Conservation (phyloP, 2,113 vertebrate genomes). For the Acrocephalus kingi region DNA sequence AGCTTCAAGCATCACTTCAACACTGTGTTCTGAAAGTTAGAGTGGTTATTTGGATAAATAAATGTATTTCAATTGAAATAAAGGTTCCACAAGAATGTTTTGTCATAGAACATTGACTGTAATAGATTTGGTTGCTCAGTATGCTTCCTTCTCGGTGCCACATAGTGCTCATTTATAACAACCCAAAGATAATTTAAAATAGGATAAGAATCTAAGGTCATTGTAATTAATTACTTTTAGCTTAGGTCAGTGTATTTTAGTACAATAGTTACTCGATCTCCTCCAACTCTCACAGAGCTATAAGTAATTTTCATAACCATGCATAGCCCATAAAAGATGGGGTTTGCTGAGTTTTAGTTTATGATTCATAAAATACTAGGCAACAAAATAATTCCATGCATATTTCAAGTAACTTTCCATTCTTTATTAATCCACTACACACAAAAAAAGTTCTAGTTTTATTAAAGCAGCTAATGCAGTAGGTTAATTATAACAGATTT, state of each 20-base stretch:
- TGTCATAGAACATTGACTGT: background rate
- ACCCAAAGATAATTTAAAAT: background rate
- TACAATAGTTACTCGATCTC: background rate
- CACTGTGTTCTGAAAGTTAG: conserved; percentile 4
- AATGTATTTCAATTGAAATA: background rate
- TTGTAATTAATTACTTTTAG: background rate
- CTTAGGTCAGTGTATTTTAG: background rate
- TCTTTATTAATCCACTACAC: background rate
- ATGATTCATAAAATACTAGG: background rate
- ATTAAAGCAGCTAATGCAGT: background rate
- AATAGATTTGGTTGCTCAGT: background rate
- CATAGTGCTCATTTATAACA: background rate
- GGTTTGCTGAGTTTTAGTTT: background rate
- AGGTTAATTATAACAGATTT: background rate
- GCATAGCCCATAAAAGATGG: background rate
- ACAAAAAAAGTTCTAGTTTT: background rate
- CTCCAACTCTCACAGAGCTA: background rate
- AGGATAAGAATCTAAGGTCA: background rate
- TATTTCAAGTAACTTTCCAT: background rate
- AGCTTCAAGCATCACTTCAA: background rate
- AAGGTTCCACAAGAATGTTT: background rate
- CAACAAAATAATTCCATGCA: background rate
- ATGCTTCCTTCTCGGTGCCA: background rate
- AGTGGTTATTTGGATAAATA: background rate
- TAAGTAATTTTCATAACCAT: background rate